phyloP scores from a whole-genome alignment of 1,140 invertebrate species.

The Pentalonia nigronervosa region DNA sequence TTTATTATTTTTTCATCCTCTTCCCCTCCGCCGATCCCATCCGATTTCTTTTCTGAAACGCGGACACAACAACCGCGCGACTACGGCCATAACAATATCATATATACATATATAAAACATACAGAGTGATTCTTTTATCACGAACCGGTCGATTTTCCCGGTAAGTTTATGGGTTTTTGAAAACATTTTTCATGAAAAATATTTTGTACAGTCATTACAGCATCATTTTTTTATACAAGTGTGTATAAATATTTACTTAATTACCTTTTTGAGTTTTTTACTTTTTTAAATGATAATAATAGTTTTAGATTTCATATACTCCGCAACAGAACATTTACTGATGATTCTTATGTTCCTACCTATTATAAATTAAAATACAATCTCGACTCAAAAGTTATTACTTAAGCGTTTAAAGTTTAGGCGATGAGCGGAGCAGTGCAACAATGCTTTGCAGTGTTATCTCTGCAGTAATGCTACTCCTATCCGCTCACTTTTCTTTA shows the following conservation, averaged over 20 bases:
- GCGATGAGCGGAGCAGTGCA: neutral
- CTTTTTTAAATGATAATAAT: too few species aligned
- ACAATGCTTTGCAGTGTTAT: too few species aligned
- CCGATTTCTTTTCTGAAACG: slow-evolving; percentile 27
- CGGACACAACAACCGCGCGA: neutral
- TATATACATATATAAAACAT: neutral
- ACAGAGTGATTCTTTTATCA: neutral
- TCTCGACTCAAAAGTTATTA: neutral
- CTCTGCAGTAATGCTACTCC: too few species aligned
- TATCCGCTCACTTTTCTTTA: too few species aligned
- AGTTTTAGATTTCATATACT: too few species aligned
- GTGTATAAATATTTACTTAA: too few species aligned
- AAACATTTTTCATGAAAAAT: neutral
- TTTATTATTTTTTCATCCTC: slow-evolving; percentile 7
- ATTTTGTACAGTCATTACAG: rapidly evolving
- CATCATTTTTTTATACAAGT: neutral
- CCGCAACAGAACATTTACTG: neutral
- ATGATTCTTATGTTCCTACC: neutral
- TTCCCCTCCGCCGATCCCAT: neutral
- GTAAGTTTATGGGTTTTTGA: neutral
- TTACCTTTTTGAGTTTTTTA: too few species aligned
- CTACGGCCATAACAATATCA: neutral
- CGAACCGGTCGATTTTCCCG: neutral
- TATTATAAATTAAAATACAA: neutral
- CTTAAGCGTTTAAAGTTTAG: neutral